Evolutionary conservation across 2,797 vertebrate genomes (phyloP), one percentile per base, ranked within the genome.

Genomic region (Channa striata): DNA sequence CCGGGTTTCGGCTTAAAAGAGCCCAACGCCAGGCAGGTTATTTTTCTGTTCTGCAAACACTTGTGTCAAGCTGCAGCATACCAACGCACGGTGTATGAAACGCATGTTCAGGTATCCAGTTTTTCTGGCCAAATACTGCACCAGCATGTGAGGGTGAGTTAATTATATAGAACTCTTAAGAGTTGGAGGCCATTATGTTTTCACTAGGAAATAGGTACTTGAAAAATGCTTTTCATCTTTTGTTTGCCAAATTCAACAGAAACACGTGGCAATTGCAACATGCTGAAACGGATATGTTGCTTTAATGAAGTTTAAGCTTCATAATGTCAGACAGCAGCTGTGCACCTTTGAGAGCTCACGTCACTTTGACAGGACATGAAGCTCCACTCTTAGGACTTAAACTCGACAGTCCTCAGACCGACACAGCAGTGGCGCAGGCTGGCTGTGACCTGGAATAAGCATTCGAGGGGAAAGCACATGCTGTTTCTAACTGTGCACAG

Each of bases 381-480:
- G 39, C 52, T 56, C 9, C 13, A 14, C 14, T 17, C 8, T 14
- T 1, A 8, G 30, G 13, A 25, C 16, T 20, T 20, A 0, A 48
- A 20, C 51, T 10, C 34, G 66, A 13, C 7, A 16, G 2, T 11
- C 21, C 8, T 7, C 7, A 13, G 10, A 52, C 11, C 42, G 10
- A 36, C 59, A 25, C 16, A 48, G 19, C 48, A 58, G 39, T 7
- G 1, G 8, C 30, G 20, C 19, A 11, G 36, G 17, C 23, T 20
- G n/a, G 19, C 42, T 25, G 51, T 70, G 65, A 60, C 21, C 52
- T 30, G 40, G 8, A 36, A 46, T 33, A 8, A 21, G 59, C 4
- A 13, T 8, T 66, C n/a, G 23, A n/a, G 14, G 19, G n/a, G 19
- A 34, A 50, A 43, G 52, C 53, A 51, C 74, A 60, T 58, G 65